Base-by-base conservation (phyloP, 1,140 invertebrate species). In the Helicoverpa zea region DNA sequence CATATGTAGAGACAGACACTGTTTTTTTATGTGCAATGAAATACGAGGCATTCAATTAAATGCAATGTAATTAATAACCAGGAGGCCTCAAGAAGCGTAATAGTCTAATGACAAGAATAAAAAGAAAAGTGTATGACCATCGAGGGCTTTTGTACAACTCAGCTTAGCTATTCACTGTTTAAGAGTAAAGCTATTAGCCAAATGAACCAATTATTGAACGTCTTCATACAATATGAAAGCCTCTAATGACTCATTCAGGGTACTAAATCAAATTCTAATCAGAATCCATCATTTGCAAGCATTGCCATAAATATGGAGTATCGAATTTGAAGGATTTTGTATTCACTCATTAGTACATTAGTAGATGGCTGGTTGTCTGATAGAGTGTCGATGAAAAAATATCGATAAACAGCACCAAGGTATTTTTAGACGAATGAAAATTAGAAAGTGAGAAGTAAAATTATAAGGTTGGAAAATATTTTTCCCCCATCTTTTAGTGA, bases 201-300 rank as follows among this genome's bases (percentile, higher is more conserved):
- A 73, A 73, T 73, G 52, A 73, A 18, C 70, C 30, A 58, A 56
- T 73, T 73, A 73, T 52, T 73, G 23, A 18, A 73, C 29, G 70
- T 58, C 70, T 73, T 68, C 51, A 73, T 47, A 23, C n/a, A 11
- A n/a, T 52, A 35, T 76, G 30, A 11, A 9, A 13, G 43, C 11
- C 5, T 23, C 74, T 64, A 78, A 78, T 10, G 77, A 79, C 54
- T 70, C 30, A 68, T 64, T 61, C 75, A 77, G 1, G 2, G 47
- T 43, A 70, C 14, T 58, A 64, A 58, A 52, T 82, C 18, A 47
- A 72, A 68, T 74, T 52, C 51, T 74, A 54, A 82, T 73, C 81
- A 74, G 81, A 75, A 81, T 76, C 52, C 54, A 58, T 81, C 79
- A 68, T 58, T 29, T 2, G 18, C 30, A 75, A 9, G 43, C 49